Percentiles rank a stretch among this genome's conserved stretches.
phyloP scores from a whole-genome alignment of 2,888 invertebrate genomes.

The Gastracanthus pulcherrimus region DNA sequence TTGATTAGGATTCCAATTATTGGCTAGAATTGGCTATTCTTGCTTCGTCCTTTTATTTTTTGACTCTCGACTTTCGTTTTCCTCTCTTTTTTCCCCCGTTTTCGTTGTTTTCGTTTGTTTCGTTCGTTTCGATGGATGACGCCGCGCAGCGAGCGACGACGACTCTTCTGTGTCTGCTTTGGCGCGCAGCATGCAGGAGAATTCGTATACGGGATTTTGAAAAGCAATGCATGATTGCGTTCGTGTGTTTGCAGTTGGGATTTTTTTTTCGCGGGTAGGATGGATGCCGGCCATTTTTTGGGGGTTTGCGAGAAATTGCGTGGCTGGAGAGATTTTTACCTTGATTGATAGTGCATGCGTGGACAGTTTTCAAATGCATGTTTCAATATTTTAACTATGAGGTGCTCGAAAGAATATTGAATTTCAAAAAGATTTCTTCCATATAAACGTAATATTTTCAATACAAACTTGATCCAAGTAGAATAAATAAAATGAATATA shows the following conservation, averaged over 20 bases:
- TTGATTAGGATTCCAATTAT: constrained; percentile 75
- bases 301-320: no score
- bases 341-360: no score
- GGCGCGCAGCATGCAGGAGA: neutral
- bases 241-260: neutral
- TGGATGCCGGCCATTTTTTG: no score
- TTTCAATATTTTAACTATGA: no score
- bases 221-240: neutral
- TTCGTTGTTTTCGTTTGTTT: neutral
- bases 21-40: constrained; percentile 66
- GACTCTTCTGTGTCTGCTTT: neutral
- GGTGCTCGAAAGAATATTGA: no score
- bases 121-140: neutral
- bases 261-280: neutral
- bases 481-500: no score
- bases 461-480: no score
- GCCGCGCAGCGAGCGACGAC: no score
- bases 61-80: neutral
- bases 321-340: no score
- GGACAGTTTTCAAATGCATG: no score
- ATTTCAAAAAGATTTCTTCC: no score
- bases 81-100: neutral
- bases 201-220: constrained; percentile 1
- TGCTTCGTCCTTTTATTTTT: constrained; percentile 53
- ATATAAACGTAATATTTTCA: no score